A percentile compares a stretch with the other conserved stretches of the same genome.
phyloP scores from a whole-genome alignment of 2,888 invertebrate genomes.

The Sinodicranocentrus sp. region DNA sequence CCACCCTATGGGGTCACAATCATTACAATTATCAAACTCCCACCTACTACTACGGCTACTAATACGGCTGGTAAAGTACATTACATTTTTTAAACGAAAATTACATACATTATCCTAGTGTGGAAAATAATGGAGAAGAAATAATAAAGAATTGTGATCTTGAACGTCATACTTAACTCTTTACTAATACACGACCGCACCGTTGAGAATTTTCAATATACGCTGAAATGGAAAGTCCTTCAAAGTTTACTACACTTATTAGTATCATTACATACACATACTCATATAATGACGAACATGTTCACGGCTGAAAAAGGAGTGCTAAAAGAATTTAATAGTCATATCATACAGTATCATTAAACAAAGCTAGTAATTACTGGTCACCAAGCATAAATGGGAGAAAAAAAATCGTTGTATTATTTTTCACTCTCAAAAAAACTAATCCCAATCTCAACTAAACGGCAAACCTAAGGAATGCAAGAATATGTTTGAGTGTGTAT shows the following conservation, averaged over 20 bases:
- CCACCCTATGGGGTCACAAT: constrained; percentile 18
- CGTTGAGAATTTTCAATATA: constrained; percentile 27
- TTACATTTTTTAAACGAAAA: background rate
- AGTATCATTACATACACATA: too few species aligned
- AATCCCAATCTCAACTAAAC: background rate
- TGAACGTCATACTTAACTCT: background rate
- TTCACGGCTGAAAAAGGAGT: constrained; percentile 27
- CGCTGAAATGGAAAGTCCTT: constrained; percentile 65
- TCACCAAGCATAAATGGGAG: constrained; percentile 21
- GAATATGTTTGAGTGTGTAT: too few species aligned
- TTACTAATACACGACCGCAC: background rate
- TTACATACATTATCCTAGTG: background rate
- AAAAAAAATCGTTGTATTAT: background rate
- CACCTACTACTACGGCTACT: background rate
- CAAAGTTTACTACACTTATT: too few species aligned
- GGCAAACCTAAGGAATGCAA: background rate
- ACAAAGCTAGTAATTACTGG: constrained; percentile 27
- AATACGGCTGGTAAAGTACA: constrained; percentile 2
- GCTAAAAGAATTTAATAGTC: background rate
- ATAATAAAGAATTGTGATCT: constrained; percentile 7
- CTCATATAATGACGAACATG: constrained; percentile 30
- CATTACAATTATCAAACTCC: background rate
- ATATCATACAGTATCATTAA: constrained; percentile 16
- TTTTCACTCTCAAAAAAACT: constrained; percentile 5
- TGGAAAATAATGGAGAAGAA: background rate